Conservation (phyloP, 2,888 invertebrate genomes). For the Lithodes maja region DNA sequence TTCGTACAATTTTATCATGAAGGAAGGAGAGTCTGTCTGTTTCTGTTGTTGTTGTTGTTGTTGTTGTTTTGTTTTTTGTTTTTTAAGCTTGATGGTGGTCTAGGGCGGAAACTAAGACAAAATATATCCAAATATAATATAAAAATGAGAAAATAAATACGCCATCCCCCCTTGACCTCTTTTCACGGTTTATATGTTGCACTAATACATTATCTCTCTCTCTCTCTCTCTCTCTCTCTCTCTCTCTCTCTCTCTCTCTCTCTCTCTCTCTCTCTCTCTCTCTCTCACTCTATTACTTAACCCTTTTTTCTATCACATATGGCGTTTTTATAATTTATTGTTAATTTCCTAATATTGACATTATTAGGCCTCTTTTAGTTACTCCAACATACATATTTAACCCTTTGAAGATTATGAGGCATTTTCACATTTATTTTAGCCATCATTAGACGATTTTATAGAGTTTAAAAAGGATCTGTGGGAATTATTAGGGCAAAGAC, state of each 20-base stretch:
- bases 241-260: not conserved
- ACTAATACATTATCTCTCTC: not conserved
- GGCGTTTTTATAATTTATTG: not conserved
- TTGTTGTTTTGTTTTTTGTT: too few species aligned
- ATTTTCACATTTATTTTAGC: too few species aligned
- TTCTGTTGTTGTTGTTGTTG: not conserved
- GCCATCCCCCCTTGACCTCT: not conserved
- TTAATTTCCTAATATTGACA: not conserved
- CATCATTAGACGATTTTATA: too few species aligned
- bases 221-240: constrained; percentile 5
- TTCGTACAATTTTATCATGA: too few species aligned
- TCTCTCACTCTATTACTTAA: not conserved
- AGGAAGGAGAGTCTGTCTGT: not conserved
- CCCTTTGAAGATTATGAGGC: too few species aligned
- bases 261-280: not conserved
- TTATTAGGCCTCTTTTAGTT: not conserved
- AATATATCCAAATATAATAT: too few species aligned
- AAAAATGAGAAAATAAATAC: too few species aligned
- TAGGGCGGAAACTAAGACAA: too few species aligned
- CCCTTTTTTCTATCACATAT: not conserved
- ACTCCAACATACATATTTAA: too few species aligned
- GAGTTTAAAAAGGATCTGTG: too few species aligned
- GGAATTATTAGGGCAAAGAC: too few species aligned
- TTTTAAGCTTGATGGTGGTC: too few species aligned
- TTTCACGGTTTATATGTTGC: not conserved